Base-by-base conservation (phyloP, 1,140 invertebrate genomes). In the Lepidurus couesii region DNA sequence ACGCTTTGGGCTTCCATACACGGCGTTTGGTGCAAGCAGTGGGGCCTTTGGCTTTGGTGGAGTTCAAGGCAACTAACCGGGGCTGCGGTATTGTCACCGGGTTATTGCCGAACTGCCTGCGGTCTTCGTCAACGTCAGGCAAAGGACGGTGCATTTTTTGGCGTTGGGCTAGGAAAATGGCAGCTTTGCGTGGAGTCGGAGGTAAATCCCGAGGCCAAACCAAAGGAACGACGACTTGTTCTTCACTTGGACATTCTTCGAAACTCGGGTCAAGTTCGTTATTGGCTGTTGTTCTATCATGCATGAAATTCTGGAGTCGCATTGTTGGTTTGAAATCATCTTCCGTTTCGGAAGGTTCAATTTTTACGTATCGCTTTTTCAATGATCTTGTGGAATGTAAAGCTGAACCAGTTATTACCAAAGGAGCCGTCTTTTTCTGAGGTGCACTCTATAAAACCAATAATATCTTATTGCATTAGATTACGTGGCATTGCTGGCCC, bases 81-180 rank as follows among this genome's bases (percentile, higher is more conserved):
- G 78, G 65, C 44, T 74, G 42, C 11, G 34, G 73, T 11, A n/a
- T 7, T 8, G 65, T 43, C 24, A 24, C 26, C 42, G 44, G 21
- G 10, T 16, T 65, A 65, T 65, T 65, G 53, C 53, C 21, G 13
- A n/a, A 65, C 13, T 7, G 74, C 73, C 9, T 45, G 13, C 16
- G 74, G 44, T 75, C 74, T 44, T 74, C n/a, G n/a, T 43, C 26
- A 11, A 79, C 5, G 45, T 79, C 78, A 0, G 78, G 73, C 16
- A 79, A 42, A 11, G 78, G 78, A 45, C 78, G 78, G 74, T 79
- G 78, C 8, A 75, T 79, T 34, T 79, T 79, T 42, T 79, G 78
- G 11, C 78, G 78, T 9, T 74, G 73, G 26, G 78, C 78, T 42
- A 79, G 42, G 0, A 79, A 21, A 26, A 79, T 79, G 44, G 78